Conservation (phyloP, 1,140 invertebrate species). For the Cydia strobilella region DNA sequence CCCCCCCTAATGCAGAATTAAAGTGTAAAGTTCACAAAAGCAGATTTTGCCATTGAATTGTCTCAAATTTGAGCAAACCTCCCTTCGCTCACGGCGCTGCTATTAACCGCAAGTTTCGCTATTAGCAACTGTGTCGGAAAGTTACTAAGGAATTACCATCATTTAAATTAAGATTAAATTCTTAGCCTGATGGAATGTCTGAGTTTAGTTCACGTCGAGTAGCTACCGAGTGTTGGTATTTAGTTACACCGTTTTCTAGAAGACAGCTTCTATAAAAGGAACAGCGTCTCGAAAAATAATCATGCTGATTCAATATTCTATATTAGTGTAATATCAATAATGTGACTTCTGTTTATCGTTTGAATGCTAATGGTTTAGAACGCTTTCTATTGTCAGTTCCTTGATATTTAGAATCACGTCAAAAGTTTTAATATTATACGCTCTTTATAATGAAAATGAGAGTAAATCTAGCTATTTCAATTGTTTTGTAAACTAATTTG, state of each 20-base stretch:
- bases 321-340: too few species aligned
- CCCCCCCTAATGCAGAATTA: slow-evolving; percentile 45
- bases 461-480: background rate
- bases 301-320: background rate
- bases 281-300: background rate
- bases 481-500: slow-evolving; percentile 40
- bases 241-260: background rate
- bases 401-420: too few species aligned
- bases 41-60: slow-evolving; percentile 76
- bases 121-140: slow-evolving; percentile 70
- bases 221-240: slow-evolving; percentile 19
- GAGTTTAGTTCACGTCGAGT: slow-evolving; percentile 42
- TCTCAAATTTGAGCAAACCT: slow-evolving; percentile 57
- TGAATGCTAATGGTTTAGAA: background rate
- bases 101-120: slow-evolving; percentile 75
- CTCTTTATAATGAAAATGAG: background rate
- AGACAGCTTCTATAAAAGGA: background rate
- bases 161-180: slow-evolving; percentile 74
- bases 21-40: slow-evolving; percentile 69
- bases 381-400: too few species aligned
- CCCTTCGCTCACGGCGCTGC: slow-evolving; percentile 41
- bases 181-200: slow-evolving; percentile 55
- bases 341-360: background rate
- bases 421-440: too few species aligned
- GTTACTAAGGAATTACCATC: slow-evolving; percentile 70